Percentiles rank a stretch among this genome's conserved stretches.
Conservation (phyloP, 2,113 vertebrate species). For the Corythornis madagascariensis region DNA sequence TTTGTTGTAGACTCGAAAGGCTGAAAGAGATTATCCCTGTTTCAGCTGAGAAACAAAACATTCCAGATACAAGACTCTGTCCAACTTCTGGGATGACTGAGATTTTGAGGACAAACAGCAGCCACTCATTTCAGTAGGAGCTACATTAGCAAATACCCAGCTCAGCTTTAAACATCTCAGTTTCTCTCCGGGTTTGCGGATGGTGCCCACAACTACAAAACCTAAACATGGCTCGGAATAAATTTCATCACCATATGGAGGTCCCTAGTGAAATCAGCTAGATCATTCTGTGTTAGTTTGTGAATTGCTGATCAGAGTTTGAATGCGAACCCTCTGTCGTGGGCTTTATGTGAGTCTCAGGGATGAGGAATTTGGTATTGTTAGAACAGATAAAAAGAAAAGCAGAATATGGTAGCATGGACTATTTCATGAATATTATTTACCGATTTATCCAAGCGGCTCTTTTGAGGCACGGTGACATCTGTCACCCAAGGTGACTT, state of each 20-base stretch:
- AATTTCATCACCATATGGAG: conserved; percentile 69
- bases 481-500: conserved; percentile 48
- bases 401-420: background rate
- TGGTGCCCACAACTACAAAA: conserved; percentile 40
- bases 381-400: conserved; percentile 20
- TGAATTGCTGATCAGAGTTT: conserved; percentile 60
- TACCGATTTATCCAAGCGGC: background rate
- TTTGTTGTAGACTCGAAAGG: background rate
- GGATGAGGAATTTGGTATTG: conserved; percentile 55
- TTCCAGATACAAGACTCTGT: background rate
- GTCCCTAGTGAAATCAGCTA: conserved; percentile 65
- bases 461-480: conserved; percentile 3
- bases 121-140: background rate
- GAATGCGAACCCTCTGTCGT: conserved; percentile 34
- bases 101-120: conserved; percentile 17
- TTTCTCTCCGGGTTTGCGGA: conserved; percentile 32
- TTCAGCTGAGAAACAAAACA: conserved; percentile 13
- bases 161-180: conserved; percentile 6
- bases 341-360: conserved; percentile 48
- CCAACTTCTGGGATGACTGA: background rate
- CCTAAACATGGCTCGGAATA: conserved; percentile 67
- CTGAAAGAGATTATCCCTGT: background rate
- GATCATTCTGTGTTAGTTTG: conserved; percentile 59
- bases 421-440: conserved; percentile 51
- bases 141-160: conserved; percentile 17